Evolutionary conservation across 2,113 vertebrate genomes (phyloP), one percentile per base, ranked within the genome.

Genomic region (Rhinopomastus cyanomelas): DNA sequence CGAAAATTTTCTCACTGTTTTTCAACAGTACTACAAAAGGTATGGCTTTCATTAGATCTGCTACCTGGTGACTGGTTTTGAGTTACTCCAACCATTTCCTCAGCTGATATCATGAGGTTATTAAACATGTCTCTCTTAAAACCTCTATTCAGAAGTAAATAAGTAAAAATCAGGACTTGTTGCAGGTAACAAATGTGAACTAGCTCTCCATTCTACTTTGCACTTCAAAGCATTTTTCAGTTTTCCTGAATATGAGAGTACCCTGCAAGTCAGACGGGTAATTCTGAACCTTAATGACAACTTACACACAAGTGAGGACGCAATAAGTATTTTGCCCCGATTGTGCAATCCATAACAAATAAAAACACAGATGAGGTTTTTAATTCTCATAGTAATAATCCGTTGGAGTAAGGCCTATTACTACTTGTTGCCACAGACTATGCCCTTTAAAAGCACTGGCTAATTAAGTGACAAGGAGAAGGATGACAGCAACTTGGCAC

Each of bases 391-490:
- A 57, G 51, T 66, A 88, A 71, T 14, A 42, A 88, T 14, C 74
- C 1, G 0, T 18, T 93, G 49, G 56, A 88, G 16, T 66, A 61
- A 49, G 39, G 46, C 46, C 44, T 94, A 69, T 81, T 84, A 78
- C 21, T 59, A 34, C 39, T 76, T 27, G 39, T 68, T 13, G n/a
- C 25, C 26, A 65, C 57, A 73, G 59, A 46, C 60, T n/a, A 32
- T 79, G 62, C 8, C 30, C 92, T 65, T 46, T 37, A 90, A 95
- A 95, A 91, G 36, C 53, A 65, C 5, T 82, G 74, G 67, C 66
- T 95, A 93, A 93, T 84, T 89, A 94, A 81, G 81, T 90, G 89
- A 79, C 74, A 90, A 87, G 62, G 74, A 85, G 57, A 48, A 90
- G 53, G 62, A 81, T 89, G 81, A 95, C 87, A 90, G 81, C 6